Evolutionary conservation across 2,888 invertebrate genomes (phyloP).

Genomic region (Electrophaes corylata): DNA sequence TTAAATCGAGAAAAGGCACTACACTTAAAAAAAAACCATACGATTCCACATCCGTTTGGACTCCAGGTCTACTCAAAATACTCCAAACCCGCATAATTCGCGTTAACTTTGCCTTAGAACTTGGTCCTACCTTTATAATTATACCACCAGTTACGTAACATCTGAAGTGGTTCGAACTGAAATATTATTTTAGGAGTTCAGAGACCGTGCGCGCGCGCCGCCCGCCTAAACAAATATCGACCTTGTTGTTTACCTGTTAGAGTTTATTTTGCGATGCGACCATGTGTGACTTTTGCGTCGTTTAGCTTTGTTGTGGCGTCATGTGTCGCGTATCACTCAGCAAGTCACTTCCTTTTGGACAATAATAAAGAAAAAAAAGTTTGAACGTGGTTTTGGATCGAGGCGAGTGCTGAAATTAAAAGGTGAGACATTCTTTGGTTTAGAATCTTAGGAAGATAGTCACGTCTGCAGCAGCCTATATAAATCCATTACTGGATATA

Average conservation of each 20-base stretch:
- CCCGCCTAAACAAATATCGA: slow-evolving; percentile 50
- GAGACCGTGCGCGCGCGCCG: slow-evolving; percentile 61
- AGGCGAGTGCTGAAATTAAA: slow-evolving; percentile 55
- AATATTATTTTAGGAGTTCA: slow-evolving; percentile 83
- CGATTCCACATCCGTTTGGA: background rate
- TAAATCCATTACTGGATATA: too few species aligned
- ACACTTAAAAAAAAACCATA: background rate
- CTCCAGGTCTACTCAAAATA: slow-evolving; percentile 18
- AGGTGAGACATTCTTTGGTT: slow-evolving; percentile 47
- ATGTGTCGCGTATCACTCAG: slow-evolving; percentile 83
- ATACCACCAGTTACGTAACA: slow-evolving; percentile 79
- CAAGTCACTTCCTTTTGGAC: slow-evolving; percentile 79
- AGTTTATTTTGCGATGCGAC: slow-evolving; percentile 61
- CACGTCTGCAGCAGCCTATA: too few species aligned
- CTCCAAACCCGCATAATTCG: slow-evolving; percentile 46
- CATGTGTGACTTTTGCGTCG: slow-evolving; percentile 52
- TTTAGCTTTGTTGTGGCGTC: slow-evolving; percentile 58
- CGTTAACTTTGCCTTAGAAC: slow-evolving; percentile 64
- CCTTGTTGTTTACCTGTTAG: slow-evolving; percentile 57
- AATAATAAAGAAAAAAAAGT: slow-evolving; percentile 69
- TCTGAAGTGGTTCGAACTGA: slow-evolving; percentile 76
- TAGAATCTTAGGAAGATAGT: slow-evolving; percentile 5
- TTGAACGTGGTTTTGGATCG: slow-evolving; percentile 46
- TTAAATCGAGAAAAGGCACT: slow-evolving; percentile 4
- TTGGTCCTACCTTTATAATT: slow-evolving; percentile 75